Conservation (phyloP, 2,113 vertebrate species). For the Kryptolebias marmoratus region DNA sequence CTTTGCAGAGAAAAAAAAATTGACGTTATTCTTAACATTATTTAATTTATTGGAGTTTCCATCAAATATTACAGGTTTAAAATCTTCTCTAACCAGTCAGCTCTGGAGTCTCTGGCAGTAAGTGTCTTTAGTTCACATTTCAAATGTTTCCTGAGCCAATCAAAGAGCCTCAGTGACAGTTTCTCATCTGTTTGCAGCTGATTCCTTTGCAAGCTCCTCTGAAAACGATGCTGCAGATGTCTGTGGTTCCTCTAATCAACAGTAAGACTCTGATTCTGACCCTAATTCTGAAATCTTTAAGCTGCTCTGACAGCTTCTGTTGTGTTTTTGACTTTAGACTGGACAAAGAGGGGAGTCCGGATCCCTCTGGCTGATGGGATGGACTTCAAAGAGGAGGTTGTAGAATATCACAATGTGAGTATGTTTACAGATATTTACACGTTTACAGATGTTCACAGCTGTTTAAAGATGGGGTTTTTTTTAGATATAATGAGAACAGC, state of each 20-base stretch:
- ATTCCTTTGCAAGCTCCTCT: constrained; percentile 92
- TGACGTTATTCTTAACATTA: neutral
- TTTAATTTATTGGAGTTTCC: too few species aligned
- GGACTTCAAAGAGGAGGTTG: constrained; percentile 88
- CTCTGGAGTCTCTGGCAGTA: constrained; percentile 92
- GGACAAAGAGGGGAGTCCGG: constrained; percentile 88
- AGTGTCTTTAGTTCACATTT: constrained; percentile 24
- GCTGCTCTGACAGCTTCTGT: neutral
- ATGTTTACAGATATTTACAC: neutral
- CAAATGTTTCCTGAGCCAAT: neutral
- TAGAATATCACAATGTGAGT: constrained; percentile 89
- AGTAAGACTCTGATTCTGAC: constrained; percentile 75
- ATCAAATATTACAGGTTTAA: constrained; percentile 84
- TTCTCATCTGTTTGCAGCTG: constrained; percentile 74
- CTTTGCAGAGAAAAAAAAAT: neutral
- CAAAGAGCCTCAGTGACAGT: neutral
- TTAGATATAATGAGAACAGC: neutral
- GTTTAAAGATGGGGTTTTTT: neutral
- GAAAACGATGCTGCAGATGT: constrained; percentile 91
- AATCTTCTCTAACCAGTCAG: constrained; percentile 94
- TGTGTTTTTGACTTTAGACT: constrained; percentile 76
- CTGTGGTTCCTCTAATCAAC: constrained; percentile 91
- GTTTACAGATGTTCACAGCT: too few species aligned
- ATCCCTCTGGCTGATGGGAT: constrained; percentile 94
- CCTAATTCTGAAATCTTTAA: too few species aligned